Percentiles rank a stretch among this genome's conserved stretches.
Evolutionary conservation across 2,797 vertebrate genomes (phyloP).

Genomic region (Zenarchopterus dispar): DNA sequence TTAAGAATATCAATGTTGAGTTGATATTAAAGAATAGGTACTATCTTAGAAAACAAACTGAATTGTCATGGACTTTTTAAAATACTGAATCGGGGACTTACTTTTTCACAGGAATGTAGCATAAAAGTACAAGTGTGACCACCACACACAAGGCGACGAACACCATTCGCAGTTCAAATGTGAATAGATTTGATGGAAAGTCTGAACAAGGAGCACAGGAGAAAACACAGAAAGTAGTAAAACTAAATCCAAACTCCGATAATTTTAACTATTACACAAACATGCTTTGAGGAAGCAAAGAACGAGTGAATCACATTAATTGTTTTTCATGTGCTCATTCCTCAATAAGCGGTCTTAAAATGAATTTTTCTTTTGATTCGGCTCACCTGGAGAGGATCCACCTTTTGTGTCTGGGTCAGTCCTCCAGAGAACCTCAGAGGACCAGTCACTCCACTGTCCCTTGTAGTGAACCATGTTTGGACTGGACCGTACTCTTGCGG

Average conservation of each 20-base stretch:
- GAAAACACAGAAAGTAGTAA: neutral
- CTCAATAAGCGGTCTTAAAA: no score
- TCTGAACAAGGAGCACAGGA: constrained; percentile 21
- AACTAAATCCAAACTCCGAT: neutral
- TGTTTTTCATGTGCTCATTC: no score
- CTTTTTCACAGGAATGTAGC: constrained; percentile 53
- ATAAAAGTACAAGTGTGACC: constrained; percentile 31
- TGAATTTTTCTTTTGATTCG: no score
- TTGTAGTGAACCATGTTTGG: constrained; percentile 16
- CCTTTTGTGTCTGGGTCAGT: constrained; percentile 11
- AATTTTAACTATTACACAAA: no score
- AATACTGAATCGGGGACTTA: constrained; percentile 34
- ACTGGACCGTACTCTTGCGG: constrained; percentile 63
- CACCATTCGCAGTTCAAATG: neutral
- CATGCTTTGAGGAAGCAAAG: no score
- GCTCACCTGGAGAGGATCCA: neutral
- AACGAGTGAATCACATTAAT: no score
- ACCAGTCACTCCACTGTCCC: constrained; percentile 82
- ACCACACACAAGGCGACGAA: constrained; percentile 38
- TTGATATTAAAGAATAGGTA: neutral
- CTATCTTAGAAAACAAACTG: neutral
- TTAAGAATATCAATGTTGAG: neutral
- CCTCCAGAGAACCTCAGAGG: constrained; percentile 66
- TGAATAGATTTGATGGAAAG: rapidly evolving
- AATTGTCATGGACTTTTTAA: neutral